Conservation (phyloP, 2,888 invertebrate species). For the Abscondita cerata region DNA sequence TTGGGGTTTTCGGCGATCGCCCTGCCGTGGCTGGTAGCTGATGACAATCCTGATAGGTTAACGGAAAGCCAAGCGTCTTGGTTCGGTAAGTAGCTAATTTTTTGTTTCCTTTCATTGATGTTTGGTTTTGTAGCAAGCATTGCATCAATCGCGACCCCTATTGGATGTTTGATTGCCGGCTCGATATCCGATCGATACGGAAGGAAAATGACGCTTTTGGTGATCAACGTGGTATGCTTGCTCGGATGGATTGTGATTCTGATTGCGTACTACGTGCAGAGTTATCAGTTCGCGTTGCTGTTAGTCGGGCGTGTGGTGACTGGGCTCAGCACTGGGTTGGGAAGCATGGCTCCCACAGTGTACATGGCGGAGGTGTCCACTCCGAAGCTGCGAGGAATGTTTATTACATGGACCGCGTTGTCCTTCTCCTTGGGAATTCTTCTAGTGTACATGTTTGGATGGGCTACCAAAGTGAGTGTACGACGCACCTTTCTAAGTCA, state of each 20-base stretch:
- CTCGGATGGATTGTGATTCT: conserved; percentile 63
- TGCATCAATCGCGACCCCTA: conserved; percentile 62
- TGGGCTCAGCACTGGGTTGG: conserved; percentile 63
- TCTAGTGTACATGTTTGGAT: conserved; percentile 62
- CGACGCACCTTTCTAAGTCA: no score
- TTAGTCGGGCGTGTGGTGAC: conserved; percentile 60
- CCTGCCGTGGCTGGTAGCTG: conserved; percentile 57
- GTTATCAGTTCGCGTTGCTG: conserved; percentile 52
- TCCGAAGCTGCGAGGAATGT: conserved; percentile 59
- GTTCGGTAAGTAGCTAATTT: conserved; percentile 66
- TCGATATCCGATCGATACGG: conserved; percentile 62
- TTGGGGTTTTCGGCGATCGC: conserved; percentile 66
- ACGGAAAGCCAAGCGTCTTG: conserved; percentile 60
- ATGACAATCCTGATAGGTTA: conserved; percentile 52
- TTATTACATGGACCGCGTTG: conserved; percentile 64
- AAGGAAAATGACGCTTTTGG: conserved; percentile 59
- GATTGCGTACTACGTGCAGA: conserved; percentile 49
- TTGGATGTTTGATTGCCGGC: conserved; percentile 63
- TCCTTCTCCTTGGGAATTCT: conserved; percentile 63
- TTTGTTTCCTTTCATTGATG: not conserved
- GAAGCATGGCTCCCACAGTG: conserved; percentile 63
- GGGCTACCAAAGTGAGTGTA: conserved; percentile 57
- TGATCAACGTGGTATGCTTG: conserved; percentile 60
- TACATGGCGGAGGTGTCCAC: conserved; percentile 64
- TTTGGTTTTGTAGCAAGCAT: conserved; percentile 60